Evolutionary conservation across 2,113 vertebrate genomes (phyloP).

Genomic region (Balaenoptera acutorostrata): DNA sequence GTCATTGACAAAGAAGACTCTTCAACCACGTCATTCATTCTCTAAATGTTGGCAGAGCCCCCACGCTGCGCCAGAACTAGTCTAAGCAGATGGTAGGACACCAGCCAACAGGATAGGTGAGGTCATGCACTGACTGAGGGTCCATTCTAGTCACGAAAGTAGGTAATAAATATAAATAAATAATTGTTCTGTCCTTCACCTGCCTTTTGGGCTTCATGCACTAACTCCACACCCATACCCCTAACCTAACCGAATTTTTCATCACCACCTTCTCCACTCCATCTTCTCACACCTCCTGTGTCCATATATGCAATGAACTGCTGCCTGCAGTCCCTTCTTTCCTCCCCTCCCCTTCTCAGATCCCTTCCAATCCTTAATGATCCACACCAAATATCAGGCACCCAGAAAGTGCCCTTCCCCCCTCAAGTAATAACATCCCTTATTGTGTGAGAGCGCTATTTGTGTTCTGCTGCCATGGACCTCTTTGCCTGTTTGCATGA

Average conservation of each 20-base stretch:
- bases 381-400: not conserved
- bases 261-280: not conserved
- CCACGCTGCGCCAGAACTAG: not conserved
- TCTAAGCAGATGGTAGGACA: not conserved
- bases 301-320: not conserved
- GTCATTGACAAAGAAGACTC: not conserved
- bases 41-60: not conserved
- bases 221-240: not conserved
- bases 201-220: not conserved
- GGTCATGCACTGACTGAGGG: not conserved
- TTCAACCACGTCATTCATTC: not conserved
- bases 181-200: not conserved
- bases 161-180: not conserved
- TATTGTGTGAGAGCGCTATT: too few relatives aligned
- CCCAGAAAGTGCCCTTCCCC: not conserved
- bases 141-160: not conserved
- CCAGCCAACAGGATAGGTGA: not conserved
- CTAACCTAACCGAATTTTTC: not conserved
- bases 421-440: rapidly evolving
- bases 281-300: not conserved
- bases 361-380: not conserved
- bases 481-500: rapidly evolving
- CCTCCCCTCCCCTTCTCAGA: not conserved
- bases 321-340: not conserved
- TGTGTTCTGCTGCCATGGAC: not conserved